Base-by-base conservation (phyloP, 1,140 invertebrate species). In the Melanaphis sacchari region DNA sequence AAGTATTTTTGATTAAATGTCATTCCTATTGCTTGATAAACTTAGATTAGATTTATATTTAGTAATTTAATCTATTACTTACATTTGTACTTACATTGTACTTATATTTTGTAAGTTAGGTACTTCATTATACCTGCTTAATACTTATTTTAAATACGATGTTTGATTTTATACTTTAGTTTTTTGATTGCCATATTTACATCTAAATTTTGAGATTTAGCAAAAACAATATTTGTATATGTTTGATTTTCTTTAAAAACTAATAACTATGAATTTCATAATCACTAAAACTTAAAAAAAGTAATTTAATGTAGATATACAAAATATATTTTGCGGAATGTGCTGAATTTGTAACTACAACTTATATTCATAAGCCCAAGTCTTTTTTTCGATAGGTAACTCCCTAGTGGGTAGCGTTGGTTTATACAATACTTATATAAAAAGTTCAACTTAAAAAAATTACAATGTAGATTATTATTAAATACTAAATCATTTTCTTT, bases 381-480 rank as follows among this genome's bases (percentile, higher is more conserved):
- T 89, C 4, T 26, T 89, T 46, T 84, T 87, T 38, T 52, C n/a
- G 9, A 89, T 36, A 59, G 54, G 31, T 15, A 88, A 22, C 21
- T 88, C 85, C 85, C 43, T 49, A 49, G 43, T 36, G 85, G n/a
- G 21, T 22, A 24, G n/a, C 6, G 7, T 46, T 52, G 18, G 31
- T 89, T 89, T 15, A 89, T 38, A 89, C 36, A 89, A 52, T 52
- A 89, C 21, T 89, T 54, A 8, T 89, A 89, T 38, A 89, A 22
- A 89, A 88, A 49, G 31, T 88, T 88, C 0, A 52, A n/a, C 18
- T 38, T 38, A 38, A 46, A 89, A 36, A 89, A 26, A 52, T 52
- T 52, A 89, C n/a, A 52, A 89, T 89, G n/a, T 52, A 52, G 87
- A 36, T 89, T 89, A 38, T 89, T 52, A 52, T 89, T 89, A 89